phyloP scores from a whole-genome alignment of 1,140 invertebrate species.

The Drosophila mauritiana region DNA sequence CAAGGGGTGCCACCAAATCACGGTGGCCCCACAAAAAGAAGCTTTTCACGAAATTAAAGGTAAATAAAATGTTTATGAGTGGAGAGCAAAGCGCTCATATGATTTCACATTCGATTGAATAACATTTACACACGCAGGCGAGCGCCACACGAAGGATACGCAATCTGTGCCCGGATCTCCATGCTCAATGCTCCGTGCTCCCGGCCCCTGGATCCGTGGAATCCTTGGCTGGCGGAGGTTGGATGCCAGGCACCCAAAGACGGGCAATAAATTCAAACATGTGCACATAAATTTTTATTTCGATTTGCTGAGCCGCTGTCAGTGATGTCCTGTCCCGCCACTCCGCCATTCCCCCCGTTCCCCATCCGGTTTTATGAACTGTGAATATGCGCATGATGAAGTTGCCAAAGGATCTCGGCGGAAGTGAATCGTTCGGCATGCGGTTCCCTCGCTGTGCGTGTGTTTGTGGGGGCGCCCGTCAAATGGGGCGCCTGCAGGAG shows the following conservation, averaged over 20 bases:
- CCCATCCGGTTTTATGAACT: slow-evolving; percentile 73
- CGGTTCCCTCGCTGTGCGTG: slow-evolving; percentile 31
- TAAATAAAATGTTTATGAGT: slow-evolving; percentile 82
- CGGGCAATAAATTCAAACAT: slow-evolving; percentile 80
- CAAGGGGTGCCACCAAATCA: slow-evolving; percentile 61
- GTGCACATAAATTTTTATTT: slow-evolving; percentile 82
- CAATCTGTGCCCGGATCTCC: slow-evolving; percentile 31
- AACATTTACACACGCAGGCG: slow-evolving; percentile 80
- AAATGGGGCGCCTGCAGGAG: background rate
- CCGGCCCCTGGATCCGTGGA: background rate
- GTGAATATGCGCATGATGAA: slow-evolving; percentile 72
- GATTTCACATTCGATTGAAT: slow-evolving; percentile 82
- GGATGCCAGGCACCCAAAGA: slow-evolving; percentile 43
- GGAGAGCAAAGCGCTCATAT: slow-evolving; percentile 72
- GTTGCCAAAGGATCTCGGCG: slow-evolving; percentile 60
- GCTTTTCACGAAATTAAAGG: slow-evolving; percentile 80
- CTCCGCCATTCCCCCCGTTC: background rate
- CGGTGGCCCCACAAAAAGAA: slow-evolving; percentile 62
- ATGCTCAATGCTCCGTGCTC: slow-evolving; percentile 1
- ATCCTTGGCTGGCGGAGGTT: background rate
- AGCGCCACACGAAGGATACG: slow-evolving; percentile 41
- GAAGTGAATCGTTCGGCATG: slow-evolving; percentile 51
- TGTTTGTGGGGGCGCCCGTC: slow-evolving; percentile 8
- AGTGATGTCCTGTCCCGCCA: slow-evolving; percentile 6
- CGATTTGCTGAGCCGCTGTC: slow-evolving; percentile 66